These are phyloP conservation scores for Lepidonotus clava DNA, from an alignment of 2,888 invertebrate species.

Conservation along the genomic window DNA sequence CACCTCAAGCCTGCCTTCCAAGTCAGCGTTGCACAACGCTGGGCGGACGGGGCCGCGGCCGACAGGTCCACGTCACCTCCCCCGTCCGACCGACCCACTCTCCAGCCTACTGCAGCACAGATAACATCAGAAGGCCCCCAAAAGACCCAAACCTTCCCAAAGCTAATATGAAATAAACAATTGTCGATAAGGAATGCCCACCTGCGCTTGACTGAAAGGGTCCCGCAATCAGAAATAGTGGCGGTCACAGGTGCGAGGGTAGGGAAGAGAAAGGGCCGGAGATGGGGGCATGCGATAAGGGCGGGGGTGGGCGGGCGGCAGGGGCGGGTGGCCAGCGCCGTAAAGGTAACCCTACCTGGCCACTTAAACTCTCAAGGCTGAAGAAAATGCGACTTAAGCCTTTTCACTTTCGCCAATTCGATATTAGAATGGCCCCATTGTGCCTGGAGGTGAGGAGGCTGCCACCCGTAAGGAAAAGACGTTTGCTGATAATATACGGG, in stretches of 20 bases:
- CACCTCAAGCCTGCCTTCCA: background rate
- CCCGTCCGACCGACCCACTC: background rate
- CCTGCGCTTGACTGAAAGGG: constrained; percentile 24
- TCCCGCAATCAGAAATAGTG: constrained; percentile 22
- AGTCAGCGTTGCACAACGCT: background rate
- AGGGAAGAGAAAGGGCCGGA: background rate
- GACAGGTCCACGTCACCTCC: background rate
- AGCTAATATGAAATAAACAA: constrained; percentile 54
- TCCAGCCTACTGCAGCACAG: background rate
- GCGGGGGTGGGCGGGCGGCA: background rate
- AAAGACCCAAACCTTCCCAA: background rate
- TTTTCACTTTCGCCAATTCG: constrained; percentile 5
- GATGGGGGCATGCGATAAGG: constrained; percentile 44
- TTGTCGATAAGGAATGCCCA: constrained; percentile 52
- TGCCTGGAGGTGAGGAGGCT: too few relatives aligned
- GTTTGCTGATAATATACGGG: too few relatives aligned
- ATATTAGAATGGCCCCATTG: background rate
- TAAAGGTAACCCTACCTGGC: constrained; percentile 52
- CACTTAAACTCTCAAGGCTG: constrained; percentile 6
- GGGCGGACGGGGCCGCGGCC: background rate
- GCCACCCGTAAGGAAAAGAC: too few relatives aligned
- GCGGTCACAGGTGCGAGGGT: constrained; percentile 38
- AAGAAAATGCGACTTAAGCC: background rate
- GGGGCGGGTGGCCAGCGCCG: constrained; percentile 13
- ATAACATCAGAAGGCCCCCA: constrained; percentile 16